Conservation (phyloP, 1,140 invertebrate genomes). For the Aricia agestis region DNA sequence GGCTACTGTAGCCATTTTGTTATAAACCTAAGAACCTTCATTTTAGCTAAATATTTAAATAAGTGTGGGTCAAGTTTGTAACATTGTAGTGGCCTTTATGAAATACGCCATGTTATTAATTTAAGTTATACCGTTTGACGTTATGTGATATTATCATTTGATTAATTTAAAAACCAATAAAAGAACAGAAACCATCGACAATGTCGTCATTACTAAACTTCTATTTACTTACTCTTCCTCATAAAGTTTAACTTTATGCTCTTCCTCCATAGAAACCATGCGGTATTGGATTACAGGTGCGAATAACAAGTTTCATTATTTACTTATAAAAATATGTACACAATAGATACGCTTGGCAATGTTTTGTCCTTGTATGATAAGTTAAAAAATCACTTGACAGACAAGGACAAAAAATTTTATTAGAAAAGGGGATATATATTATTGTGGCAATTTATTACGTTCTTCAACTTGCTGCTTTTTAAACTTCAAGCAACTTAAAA, state of each 20-base stretch:
- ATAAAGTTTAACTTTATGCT: no score
- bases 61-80: neutral
- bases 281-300: neutral
- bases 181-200: neutral
- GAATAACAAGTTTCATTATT: neutral
- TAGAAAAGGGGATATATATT: no score
- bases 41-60: neutral
- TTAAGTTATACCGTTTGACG: neutral
- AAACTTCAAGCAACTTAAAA: no score
- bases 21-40: no score
- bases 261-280: neutral
- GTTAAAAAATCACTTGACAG: no score
- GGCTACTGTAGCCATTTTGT: no score
- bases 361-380: no score
- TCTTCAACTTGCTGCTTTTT: no score
- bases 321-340: neutral
- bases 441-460: no score
- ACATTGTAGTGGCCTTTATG: neutral
- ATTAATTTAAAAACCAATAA: constrained; percentile 6
- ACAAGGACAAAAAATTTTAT: no score
- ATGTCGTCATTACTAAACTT: neutral
- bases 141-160: constrained; percentile 12
- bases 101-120: constrained; percentile 1
- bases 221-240: neutral
- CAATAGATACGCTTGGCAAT: no score